Percentiles rank a stretch among this genome's conserved stretches.
phyloP scores from a whole-genome alignment of 2,797 vertebrate genomes.

The Trichosurus vulpecula region DNA sequence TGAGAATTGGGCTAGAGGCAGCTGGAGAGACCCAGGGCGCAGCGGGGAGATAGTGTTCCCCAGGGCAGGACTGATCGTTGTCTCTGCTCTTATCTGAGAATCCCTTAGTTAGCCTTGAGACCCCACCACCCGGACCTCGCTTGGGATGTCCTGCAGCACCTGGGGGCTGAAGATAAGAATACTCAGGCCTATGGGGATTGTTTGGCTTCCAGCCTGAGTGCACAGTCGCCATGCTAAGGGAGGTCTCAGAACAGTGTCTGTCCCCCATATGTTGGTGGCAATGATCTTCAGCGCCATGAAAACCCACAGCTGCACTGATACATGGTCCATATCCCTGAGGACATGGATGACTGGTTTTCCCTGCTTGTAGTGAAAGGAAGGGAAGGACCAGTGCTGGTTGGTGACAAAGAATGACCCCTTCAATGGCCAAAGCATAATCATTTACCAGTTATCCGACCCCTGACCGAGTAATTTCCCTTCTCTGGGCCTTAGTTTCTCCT shows the following conservation, averaged over 20 bases:
- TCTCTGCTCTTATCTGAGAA: not conserved
- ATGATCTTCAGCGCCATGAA: not conserved
- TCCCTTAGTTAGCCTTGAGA: not conserved
- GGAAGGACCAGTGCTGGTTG: not conserved
- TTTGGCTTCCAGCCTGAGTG: not conserved
- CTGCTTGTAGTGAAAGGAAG: not conserved
- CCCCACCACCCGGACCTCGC: not conserved
- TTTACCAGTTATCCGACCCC: not conserved
- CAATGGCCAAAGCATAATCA: not conserved
- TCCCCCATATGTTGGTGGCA: not conserved
- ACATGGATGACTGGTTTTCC: not conserved
- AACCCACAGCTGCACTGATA: not conserved
- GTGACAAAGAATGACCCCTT: not conserved
- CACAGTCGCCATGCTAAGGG: not conserved
- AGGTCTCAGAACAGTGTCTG: not conserved
- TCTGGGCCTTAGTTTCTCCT: not conserved
- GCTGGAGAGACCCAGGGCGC: constrained; percentile 42
- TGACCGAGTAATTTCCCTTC: not conserved
- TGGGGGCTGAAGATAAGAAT: not conserved
- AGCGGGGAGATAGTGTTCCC: constrained; percentile 12
- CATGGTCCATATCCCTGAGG: not conserved
- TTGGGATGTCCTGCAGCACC: not conserved
- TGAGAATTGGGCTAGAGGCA: constrained; percentile 83
- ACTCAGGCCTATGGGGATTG: not conserved
- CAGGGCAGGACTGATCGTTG: not conserved